Evolutionary conservation across 2,113 vertebrate genomes (phyloP).

Genomic region (Bos javanicus): DNA sequence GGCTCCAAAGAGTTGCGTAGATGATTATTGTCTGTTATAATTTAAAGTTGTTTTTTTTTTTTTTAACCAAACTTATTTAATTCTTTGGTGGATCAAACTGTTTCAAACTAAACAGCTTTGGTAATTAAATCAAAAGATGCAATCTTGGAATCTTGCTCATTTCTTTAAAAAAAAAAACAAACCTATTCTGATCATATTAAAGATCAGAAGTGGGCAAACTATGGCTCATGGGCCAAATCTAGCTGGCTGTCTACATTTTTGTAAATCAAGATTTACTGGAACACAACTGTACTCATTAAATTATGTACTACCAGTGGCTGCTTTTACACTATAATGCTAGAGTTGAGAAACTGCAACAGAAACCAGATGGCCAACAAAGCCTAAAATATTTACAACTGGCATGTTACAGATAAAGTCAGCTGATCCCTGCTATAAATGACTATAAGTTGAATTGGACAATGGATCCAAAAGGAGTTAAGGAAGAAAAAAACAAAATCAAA

Average conservation of each 20-base stretch:
- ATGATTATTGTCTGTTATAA: neutral
- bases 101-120: constrained; percentile 4
- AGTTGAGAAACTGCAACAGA: neutral
- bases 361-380: neutral
- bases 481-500: neutral
- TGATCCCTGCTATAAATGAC: neutral
- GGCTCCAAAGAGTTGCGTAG: neutral
- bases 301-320: neutral
- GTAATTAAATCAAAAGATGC: neutral
- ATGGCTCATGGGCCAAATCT: neutral
- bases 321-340: neutral
- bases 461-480: neutral
- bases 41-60: neutral
- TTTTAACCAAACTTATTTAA: neutral
- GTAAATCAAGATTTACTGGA: neutral
- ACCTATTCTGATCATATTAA: neutral
- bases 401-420: neutral
- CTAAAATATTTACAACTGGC: constrained; percentile 1
- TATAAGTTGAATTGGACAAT: neutral
- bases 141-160: neutral
- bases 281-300: neutral
- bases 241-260: neutral
- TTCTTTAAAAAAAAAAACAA: neutral
- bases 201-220: neutral
- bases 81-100: neutral